Percentiles rank a stretch among this genome's conserved stretches.
phyloP scores from a whole-genome alignment of 2,888 invertebrate genomes.

The Gymnosoma rotundatum region DNA sequence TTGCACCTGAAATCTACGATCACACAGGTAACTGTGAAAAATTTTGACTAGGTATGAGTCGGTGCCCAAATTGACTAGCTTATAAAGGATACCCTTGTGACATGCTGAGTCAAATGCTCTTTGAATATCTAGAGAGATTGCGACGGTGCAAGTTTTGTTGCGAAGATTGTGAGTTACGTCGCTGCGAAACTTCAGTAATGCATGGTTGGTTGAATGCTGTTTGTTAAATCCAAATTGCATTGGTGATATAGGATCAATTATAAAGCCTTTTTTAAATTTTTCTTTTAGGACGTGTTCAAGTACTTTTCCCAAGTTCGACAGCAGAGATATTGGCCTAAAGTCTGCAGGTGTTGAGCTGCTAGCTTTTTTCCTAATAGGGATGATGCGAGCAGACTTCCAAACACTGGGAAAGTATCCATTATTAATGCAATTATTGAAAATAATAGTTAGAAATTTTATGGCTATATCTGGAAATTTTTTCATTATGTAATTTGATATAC shows the following conservation, averaged over 20 bases:
- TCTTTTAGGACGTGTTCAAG: conserved; percentile 27
- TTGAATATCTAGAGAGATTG: conserved; percentile 45
- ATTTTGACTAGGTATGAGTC: conserved; percentile 26
- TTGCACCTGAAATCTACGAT: conserved; percentile 28
- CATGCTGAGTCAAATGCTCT: conserved; percentile 51
- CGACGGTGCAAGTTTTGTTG: conserved; percentile 43
- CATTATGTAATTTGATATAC: no score
- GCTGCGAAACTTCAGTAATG: conserved; percentile 55
- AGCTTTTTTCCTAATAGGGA: conserved; percentile 23
- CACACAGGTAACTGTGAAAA: conserved; percentile 19
- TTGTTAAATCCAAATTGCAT: conserved; percentile 57
- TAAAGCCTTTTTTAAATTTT: conserved; percentile 32
- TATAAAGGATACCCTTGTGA: conserved; percentile 36
- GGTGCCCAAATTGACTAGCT: conserved; percentile 10
- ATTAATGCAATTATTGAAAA: conserved; percentile 14
- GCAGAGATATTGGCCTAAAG: conserved; percentile 41
- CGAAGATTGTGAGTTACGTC: conserved; percentile 48
- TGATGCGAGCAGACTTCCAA: conserved; percentile 32
- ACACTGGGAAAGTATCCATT: conserved; percentile 30
- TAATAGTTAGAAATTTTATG: neutral
- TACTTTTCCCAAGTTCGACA: conserved; percentile 47
- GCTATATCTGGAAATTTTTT: no score
- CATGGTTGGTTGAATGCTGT: conserved; percentile 37
- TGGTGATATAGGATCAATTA: conserved; percentile 42
- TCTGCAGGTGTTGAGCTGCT: neutral